Conservation (phyloP, 2,888 invertebrate genomes). For the Eupithecia exiguata region DNA sequence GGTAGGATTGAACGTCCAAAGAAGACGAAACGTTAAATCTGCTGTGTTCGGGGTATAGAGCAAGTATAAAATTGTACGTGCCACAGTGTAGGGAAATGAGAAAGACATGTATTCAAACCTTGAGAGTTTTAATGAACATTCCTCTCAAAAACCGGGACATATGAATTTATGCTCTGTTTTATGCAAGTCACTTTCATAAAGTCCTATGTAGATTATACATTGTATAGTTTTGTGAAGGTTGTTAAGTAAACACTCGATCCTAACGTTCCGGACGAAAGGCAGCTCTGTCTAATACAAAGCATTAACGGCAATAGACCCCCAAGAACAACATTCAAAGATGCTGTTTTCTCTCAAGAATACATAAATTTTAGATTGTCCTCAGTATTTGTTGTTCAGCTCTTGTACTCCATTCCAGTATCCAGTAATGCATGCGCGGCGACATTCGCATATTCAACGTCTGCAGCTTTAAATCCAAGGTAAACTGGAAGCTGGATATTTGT, state of each 20-base stretch:
- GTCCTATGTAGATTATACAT: neutral
- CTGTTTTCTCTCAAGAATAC: too few species aligned
- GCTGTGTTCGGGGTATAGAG: conserved; percentile 10
- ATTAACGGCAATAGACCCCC: neutral
- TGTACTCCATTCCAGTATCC: conserved; percentile 10
- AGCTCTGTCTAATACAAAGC: neutral
- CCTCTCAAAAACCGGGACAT: neutral
- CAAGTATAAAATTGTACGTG: conserved; percentile 6
- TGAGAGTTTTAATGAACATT: neutral
- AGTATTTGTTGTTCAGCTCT: neutral
- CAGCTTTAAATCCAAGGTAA: conserved; percentile 29
- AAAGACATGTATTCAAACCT: neutral
- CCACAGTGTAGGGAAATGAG: neutral
- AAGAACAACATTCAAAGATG: neutral
- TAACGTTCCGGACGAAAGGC: neutral
- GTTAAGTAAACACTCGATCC: neutral
- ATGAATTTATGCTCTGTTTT: neutral
- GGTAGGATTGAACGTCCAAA: conserved; percentile 2
- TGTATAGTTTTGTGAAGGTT: neutral
- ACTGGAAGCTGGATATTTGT: conserved; percentile 13
- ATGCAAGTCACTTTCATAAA: neutral
- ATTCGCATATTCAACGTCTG: conserved; percentile 35
- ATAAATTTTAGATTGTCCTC: too few species aligned
- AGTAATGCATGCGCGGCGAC: conserved; percentile 32
- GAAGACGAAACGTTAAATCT: conserved; percentile 10